A percentile compares a stretch with the other conserved stretches of the same genome.
phyloP scores from a whole-genome alignment of 2,888 invertebrate genomes.

The Tryphoninae sp. region DNA sequence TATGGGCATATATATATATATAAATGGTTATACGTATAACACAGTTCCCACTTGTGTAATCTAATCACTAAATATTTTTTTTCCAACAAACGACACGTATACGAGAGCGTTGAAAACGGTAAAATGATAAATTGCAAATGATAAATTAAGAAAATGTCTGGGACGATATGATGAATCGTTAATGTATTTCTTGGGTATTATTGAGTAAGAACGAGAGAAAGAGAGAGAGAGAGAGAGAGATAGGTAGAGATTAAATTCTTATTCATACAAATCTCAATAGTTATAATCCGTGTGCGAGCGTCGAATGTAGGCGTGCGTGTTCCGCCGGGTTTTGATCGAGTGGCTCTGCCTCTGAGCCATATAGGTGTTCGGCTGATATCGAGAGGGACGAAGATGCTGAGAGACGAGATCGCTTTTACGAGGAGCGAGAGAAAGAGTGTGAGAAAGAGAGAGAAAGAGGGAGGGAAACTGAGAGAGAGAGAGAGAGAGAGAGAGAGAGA shows the following conservation, averaged over 20 bases:
- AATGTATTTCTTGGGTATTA: slow-evolving; percentile 49
- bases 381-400: slow-evolving; percentile 39
- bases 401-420: slow-evolving; percentile 28
- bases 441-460: slow-evolving; percentile 62
- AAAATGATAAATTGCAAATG: slow-evolving; percentile 42
- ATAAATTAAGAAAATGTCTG: slow-evolving; percentile 44
- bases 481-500: slow-evolving; percentile 63
- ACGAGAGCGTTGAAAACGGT: slow-evolving; percentile 34
- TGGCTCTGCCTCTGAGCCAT: slow-evolving; percentile 68
- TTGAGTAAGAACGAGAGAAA: slow-evolving; percentile 24
- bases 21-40: neutral
- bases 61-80: slow-evolving; percentile 36
- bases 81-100: neutral
- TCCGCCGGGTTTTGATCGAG: slow-evolving; percentile 73
- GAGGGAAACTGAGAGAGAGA: slow-evolving; percentile 50
- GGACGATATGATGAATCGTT: slow-evolving; percentile 45
- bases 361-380: slow-evolving; percentile 58
- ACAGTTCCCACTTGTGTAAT: slow-evolving; percentile 28
- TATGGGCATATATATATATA: neutral
- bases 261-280: slow-evolving; percentile 56
- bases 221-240: slow-evolving; percentile 3
- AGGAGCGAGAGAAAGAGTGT: slow-evolving; percentile 63
- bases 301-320: slow-evolving; percentile 74
- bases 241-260: slow-evolving; percentile 43
- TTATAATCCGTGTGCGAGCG: slow-evolving; percentile 62